Evolutionary conservation across 1,140 invertebrate genomes (phyloP).

Genomic region (Arctopsyche grandis): DNA sequence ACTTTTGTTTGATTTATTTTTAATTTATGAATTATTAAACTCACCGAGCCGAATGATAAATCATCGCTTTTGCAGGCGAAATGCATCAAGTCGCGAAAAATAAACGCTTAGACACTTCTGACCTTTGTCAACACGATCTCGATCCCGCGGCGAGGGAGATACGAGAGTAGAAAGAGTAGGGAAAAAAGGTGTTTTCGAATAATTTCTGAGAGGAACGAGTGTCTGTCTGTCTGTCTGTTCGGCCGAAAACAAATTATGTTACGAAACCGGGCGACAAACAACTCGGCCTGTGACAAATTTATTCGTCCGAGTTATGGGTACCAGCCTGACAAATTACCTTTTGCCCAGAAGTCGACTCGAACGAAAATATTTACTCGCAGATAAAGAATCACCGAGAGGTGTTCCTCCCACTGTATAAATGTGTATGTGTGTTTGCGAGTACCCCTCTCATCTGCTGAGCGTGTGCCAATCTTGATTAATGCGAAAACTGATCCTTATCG

Average conservation of each 20-base stretch:
- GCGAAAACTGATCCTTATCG: background rate
- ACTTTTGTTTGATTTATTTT: background rate
- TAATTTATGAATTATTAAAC: too few relatives aligned
- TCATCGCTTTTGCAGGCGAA: too few relatives aligned
- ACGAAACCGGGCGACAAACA: slow-evolving; percentile 51
- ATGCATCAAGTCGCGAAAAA: background rate
- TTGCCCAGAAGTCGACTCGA: slow-evolving; percentile 2
- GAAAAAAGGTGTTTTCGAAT: slow-evolving; percentile 47
- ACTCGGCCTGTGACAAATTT: slow-evolving; percentile 52
- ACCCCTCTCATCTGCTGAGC: too few relatives aligned
- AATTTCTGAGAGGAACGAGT: slow-evolving; percentile 32
- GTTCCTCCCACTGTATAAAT: background rate
- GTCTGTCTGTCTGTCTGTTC: background rate
- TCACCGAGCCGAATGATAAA: too few relatives aligned
- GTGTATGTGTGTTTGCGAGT: too few relatives aligned
- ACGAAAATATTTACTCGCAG: slow-evolving; percentile 41
- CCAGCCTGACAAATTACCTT: slow-evolving; percentile 36
- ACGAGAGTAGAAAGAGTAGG: background rate
- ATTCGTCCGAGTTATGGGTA: slow-evolving; percentile 47
- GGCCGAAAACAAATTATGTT: slow-evolving; percentile 49
- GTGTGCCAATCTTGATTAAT: slow-evolving; percentile 1
- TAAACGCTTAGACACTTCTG: slow-evolving; percentile 48
- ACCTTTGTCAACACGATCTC: slow-evolving; percentile 47
- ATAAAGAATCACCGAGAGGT: slow-evolving; percentile 14
- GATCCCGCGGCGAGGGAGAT: background rate